A percentile compares a stretch with the other conserved stretches of the same genome.
phyloP scores from a whole-genome alignment of 2,888 invertebrate species.

The Steromphala cineraria region DNA sequence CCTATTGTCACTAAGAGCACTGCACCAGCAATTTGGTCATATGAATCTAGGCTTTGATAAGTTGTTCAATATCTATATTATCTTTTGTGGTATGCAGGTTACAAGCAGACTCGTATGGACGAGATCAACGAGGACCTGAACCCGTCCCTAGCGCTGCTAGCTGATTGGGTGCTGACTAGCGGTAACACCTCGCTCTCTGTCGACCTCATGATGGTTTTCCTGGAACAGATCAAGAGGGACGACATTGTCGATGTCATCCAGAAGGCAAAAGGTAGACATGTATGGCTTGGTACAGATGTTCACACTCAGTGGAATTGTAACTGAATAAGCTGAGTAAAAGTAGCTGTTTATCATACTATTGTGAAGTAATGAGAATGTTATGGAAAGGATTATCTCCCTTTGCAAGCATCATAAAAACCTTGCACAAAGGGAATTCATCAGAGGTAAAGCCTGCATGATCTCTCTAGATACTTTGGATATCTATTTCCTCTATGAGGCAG shows the following conservation, averaged over 20 bases:
- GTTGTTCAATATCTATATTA: no score
- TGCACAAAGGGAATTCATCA: no score
- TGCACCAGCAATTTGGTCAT: no score
- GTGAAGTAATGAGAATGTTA: no score
- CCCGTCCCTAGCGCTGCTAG: constrained; percentile 73
- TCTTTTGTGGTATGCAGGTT: constrained; percentile 60
- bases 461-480: not conserved
- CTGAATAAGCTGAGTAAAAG: no score
- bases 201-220: constrained; percentile 74
- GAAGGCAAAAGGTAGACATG: constrained; percentile 69
- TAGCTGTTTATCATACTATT: no score
- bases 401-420: no score
- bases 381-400: no score
- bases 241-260: constrained; percentile 72
- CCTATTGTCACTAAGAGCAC: no score
- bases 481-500: no score
- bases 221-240: constrained; percentile 73
- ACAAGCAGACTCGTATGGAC: constrained; percentile 72
- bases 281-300: not conserved
- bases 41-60: no score
- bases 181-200: constrained; percentile 75
- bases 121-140: constrained; percentile 73
- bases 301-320: not conserved
- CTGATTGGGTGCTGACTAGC: constrained; percentile 75
- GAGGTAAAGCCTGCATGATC: not conserved